Base-by-base conservation (phyloP, 2,113 vertebrate species). In the Callipepla squamata region DNA sequence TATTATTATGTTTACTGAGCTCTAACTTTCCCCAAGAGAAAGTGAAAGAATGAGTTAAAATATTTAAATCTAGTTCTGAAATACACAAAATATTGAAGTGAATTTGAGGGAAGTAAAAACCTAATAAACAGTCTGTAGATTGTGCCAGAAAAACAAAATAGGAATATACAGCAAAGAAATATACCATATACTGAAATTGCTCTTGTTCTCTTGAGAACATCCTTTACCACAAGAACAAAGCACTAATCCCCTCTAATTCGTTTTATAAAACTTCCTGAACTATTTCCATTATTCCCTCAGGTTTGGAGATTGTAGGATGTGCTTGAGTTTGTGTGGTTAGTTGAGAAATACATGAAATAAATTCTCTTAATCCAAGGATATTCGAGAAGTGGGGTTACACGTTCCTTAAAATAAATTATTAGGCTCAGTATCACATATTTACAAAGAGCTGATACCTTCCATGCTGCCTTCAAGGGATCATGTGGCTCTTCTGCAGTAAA, bases 41-140 rank as follows among this genome's bases (percentile, higher is more conserved):
- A 74, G 30, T 30, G 72, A 85, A 68, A 86, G 57, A 83, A 85
- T 22, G 20, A 90, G 61, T 75, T 95, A 65, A 88, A 85, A 83
- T 45, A 89, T 45, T 17, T 40, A 89, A 92, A 96, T 80, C 51
- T 48, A 51, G 23, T 92, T 63, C 51, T 90, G 58, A 48, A 38
- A 81, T 57, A 40, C 4, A 84, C 16, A 79, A 80, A 92, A 65
- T 44, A 89, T 25, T 32, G 66, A 72, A 45, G 42, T 76, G 57
- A 62, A 38, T 26, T 5, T 2, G 14, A 90, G n/a, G n/a, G 40
- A 90, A 80, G 36, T 32, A 66, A 68, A 79, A 86, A 81, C 13
- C 66, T 87, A 79, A 94, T 95, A 74, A 77, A 59, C 65, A 53
- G 47, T 22, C 62, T 62, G 66, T 61, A 94, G 69, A 34, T 22